Base-by-base conservation (phyloP, 2,113 vertebrate species). In the Megatriorchis doriae region DNA sequence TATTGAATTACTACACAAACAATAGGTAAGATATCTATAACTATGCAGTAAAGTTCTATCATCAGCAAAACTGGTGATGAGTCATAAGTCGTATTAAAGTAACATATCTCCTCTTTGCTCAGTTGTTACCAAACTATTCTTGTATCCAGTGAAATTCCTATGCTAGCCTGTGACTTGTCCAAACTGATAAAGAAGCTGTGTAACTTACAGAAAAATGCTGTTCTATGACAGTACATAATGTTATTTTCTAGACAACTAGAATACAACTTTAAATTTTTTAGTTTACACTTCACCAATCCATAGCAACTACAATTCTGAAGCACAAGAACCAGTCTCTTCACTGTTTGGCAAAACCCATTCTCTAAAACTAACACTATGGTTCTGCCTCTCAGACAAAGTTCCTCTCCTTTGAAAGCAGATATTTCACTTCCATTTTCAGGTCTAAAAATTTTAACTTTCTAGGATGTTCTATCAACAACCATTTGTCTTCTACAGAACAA, bases 1-100 rank as follows among this genome's bases (percentile, higher is more conserved):
- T 88, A 96, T 70, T 95, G 48, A 93, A 79, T 74, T 84, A 87
- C 53, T 73, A 73, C 40, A 83, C 31, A 88, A 91, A 93, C 74
- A 83, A 79, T 8, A 81, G 21, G 40, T 19, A 83, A 86, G 36
- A 21, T 73, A 91, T 40, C 14, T 75, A 11, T 34, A 86, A 73
- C n/a, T 73, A 71, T 11, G 32, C 29, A 91, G 7, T 58, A 40
- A 85, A 89, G 19, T 73, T 94, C 72, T 82, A 91, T 52, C 68
- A 93, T 63, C 36, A 92, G 45, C 56, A 97, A 88, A 96, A 96
- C 1, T 55, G 43, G 47, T 70, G 31, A 74, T 59, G 72, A 94
- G 68, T 77, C 47, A 5, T 71, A 88, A 84, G 16, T 70, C 3
- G 0, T 72, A 80, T 21, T 67, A 47, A 62, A 77, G 31, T 10